Evolutionary conservation across 2,797 vertebrate species (phyloP), one percentile per base, ranked within the genome.

Genomic region (Gymnoscopelus microlampas): DNA sequence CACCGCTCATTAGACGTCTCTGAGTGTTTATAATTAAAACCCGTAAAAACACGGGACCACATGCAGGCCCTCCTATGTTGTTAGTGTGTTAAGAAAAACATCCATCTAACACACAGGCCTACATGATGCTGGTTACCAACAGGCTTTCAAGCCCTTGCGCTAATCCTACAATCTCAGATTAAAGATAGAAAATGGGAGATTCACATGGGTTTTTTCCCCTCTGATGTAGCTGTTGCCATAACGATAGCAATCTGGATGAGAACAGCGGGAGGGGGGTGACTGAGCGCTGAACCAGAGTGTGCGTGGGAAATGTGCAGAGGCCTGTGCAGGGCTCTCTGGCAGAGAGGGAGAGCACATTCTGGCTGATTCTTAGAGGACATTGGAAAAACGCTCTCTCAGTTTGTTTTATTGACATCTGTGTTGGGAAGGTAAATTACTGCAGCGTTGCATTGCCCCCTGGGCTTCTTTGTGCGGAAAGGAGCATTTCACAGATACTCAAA

Each of bases 131-230:
- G 47, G 65, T 68, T 71, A 71, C 49, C 59, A 70, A 19, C 60
- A 65, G 55, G 82, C 66, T 81, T 86, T 79, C 71, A 74, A 77
- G 63, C 66, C 73, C 74, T 65, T 68, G 73, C 1, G 24, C 47
- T 90, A 86, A 89, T 88, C 83, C 80, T 48, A 39, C 77, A 83
- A 85, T 86, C 83, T 80, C 68, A 68, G 83, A 88, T 86, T 86
- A 53, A 74, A 81, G 78, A 71, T 72, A 74, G 15, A 54, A 54
- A 76, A 72, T 70, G 19, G 23, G 69, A 77, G 49, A 71, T 53
- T 48, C 57, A 57, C 68, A 60, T 60, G 35, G 63, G 61, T 32
- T 50, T 76, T 73, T 68, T 8, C 35, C 66, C 64, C 66, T 79
- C 69, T 70, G 67, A 87, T 85, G 71, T 48, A 69, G 78, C 68